Percentiles rank a stretch among this genome's conserved stretches.
phyloP scores from a whole-genome alignment of 1,140 invertebrate species.

The Pentalonia nigronervosa region DNA sequence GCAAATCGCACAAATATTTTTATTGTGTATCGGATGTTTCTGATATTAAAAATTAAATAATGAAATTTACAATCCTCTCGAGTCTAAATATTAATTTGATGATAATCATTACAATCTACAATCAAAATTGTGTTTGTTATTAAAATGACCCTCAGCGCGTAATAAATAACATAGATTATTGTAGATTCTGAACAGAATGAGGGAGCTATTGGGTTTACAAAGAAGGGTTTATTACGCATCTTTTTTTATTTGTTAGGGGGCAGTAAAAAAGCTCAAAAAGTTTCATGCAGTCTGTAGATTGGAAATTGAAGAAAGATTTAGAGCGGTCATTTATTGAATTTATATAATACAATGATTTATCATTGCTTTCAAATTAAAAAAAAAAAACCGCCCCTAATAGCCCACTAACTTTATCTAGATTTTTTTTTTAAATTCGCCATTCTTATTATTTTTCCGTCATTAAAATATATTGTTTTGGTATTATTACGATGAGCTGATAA shows the following conservation, averaged over 20 bases:
- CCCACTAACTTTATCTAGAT: background rate
- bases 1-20: background rate
- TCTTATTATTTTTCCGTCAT: background rate
- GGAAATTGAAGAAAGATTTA: conserved; percentile 13
- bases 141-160: background rate
- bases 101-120: background rate
- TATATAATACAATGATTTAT: conserved; percentile 15
- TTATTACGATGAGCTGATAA: background rate
- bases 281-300: background rate
- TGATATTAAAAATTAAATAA: background rate
- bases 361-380: background rate
- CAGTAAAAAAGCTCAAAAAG: conserved; percentile 1
- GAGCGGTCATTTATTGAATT: background rate
- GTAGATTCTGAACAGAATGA: background rate
- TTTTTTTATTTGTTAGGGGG: background rate
- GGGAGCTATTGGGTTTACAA: background rate
- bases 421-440: background rate
- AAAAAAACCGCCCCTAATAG: background rate
- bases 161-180: conserved; percentile 12
- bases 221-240: background rate
- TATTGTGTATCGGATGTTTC: background rate
- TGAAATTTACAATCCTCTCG: background rate
- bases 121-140: background rate
- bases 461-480: background rate
- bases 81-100: background rate